phyloP scores from a whole-genome alignment of 2,113 vertebrate genomes.

The Heterotilapia buettikoferi region DNA sequence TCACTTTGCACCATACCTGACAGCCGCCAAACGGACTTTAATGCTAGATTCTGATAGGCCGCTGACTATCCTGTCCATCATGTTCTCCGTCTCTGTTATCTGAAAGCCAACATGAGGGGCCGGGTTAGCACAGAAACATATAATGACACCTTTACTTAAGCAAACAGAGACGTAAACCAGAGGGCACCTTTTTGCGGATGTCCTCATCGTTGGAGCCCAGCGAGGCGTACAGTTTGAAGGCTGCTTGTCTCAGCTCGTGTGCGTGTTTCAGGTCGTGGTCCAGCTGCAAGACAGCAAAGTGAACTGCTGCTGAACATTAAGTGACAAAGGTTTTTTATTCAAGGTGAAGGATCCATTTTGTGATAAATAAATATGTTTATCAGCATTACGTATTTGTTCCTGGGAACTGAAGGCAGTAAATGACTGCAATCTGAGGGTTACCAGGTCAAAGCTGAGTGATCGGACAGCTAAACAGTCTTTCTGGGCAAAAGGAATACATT shows the following conservation, averaged over 20 bases:
- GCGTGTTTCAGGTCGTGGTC: conserved; percentile 98
- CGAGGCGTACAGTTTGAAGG: conserved; percentile 97
- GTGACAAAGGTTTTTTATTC: not conserved
- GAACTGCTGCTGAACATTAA: not conserved
- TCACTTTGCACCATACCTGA: conserved; percentile 77
- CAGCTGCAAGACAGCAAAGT: conserved; percentile 70
- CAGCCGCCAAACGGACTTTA: conserved; percentile 96
- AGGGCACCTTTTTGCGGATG: conserved; percentile 94
- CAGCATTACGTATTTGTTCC: not conserved
- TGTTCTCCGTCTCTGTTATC: conserved; percentile 99
- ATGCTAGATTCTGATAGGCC: conserved; percentile 97
- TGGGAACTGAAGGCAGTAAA: not conserved
- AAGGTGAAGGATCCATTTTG: not conserved
- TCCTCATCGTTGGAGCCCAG: conserved; percentile 98
- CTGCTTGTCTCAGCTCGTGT: conserved; percentile 95
- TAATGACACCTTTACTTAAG: not conserved
- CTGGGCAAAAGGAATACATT: not conserved
- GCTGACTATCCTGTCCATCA: conserved; percentile 99
- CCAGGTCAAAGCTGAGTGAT: not conserved
- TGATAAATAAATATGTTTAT: not conserved
- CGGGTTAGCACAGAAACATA: not conserved
- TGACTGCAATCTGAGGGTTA: not conserved
- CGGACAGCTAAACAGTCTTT: not conserved
- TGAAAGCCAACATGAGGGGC: conserved; percentile 26
- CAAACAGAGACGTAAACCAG: not conserved